Percentiles rank a stretch among this genome's conserved stretches.
phyloP scores from a whole-genome alignment of 2,797 vertebrate species.

The Australoheros facetus region DNA sequence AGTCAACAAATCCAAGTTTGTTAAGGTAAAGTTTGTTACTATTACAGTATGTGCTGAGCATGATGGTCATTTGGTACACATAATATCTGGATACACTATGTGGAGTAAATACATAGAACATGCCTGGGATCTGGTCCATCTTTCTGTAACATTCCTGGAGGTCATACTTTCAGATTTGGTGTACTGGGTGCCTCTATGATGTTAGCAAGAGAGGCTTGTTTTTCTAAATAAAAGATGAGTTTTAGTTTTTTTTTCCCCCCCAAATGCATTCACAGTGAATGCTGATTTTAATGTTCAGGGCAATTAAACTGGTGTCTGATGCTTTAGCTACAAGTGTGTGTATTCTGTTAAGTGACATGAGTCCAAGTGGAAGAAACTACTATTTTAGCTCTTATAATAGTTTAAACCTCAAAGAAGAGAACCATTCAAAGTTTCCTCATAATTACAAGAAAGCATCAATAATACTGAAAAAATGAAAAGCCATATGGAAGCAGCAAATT shows the following conservation, averaged over 20 bases:
- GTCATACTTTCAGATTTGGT: not conserved
- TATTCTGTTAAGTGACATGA: not conserved
- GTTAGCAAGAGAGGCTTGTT: slow-evolving; percentile 17
- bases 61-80: not conserved
- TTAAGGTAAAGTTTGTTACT: not conserved
- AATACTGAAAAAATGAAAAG: slow-evolving; percentile 5
- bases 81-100: not conserved
- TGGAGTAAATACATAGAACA: not conserved
- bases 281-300: slow-evolving; percentile 25
- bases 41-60: not conserved
- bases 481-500: not conserved
- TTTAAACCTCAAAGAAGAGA: not conserved
- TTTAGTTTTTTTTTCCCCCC: not conserved
- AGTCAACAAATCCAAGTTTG: not conserved
- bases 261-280: slow-evolving; percentile 13
- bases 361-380: not conserved
- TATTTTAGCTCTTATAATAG: too few species aligned
- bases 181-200: not conserved
- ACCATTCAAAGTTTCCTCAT: not conserved
- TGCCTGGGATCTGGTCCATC: not conserved
- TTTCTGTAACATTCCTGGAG: not conserved
- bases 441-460: slow-evolving; percentile 25
- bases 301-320: slow-evolving; percentile 37
- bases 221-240: slow-evolving; percentile 48
- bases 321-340: slow-evolving; percentile 11